Percentiles rank a stretch among this genome's conserved stretches.
Conservation (phyloP, 1,140 invertebrate genomes). For the Oreohelix idahoensis region DNA sequence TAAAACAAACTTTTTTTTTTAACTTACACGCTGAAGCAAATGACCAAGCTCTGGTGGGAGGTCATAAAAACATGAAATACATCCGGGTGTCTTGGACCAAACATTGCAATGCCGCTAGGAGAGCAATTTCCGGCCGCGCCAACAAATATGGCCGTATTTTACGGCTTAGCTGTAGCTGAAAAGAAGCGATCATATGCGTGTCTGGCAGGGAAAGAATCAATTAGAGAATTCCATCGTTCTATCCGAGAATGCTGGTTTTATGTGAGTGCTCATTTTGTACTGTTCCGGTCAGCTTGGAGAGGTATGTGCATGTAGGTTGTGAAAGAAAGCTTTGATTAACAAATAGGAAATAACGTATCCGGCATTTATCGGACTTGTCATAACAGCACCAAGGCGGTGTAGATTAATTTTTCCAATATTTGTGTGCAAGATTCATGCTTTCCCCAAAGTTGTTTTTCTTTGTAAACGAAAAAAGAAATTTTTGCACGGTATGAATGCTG, state of each 20-base stretch:
- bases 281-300: not conserved
- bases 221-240: not conserved
- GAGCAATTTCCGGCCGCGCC: not conserved
- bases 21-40: not conserved
- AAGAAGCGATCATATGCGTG: constrained; percentile 13
- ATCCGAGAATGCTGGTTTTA: not conserved
- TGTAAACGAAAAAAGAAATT: not conserved
- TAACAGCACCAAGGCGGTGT: not conserved
- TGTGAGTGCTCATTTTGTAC: not conserved
- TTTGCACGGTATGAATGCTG: not conserved
- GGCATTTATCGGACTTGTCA: not conserved
- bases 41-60: not conserved
- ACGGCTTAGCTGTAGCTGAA: not conserved
- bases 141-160: not conserved
- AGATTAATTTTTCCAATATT: not conserved
- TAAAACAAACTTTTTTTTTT: too few species aligned
- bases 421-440: not conserved
- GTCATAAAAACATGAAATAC: not conserved
- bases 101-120: not conserved
- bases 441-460: not conserved
- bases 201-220: not conserved
- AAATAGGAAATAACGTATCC: not conserved
- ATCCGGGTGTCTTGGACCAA: not conserved
- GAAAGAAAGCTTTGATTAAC: not conserved
- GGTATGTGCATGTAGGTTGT: not conserved